phyloP scores from a whole-genome alignment of 2,888 invertebrate species.

The Aricia artaxerxes region DNA sequence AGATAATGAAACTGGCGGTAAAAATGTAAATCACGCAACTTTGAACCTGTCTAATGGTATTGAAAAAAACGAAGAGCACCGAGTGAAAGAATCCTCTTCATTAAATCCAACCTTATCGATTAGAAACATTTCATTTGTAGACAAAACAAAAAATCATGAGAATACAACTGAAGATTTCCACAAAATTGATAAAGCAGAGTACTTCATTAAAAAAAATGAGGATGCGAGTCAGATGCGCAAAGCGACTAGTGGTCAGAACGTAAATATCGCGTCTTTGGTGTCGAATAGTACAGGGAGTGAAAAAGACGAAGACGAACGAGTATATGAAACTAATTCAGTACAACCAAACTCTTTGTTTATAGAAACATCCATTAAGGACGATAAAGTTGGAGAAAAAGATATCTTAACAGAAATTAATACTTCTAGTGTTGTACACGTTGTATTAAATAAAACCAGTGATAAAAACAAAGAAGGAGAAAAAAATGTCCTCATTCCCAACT shows the following conservation, averaged over 20 bases:
- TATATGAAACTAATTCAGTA: neutral
- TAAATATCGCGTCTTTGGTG: neutral
- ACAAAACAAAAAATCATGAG: neutral
- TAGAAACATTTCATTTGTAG: neutral
- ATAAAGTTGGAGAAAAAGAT: neutral
- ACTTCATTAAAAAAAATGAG: neutral
- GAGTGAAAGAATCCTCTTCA: neutral
- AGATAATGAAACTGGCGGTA: neutral
- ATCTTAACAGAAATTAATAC: neutral
- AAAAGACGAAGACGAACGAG: neutral
- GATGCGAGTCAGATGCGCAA: neutral
- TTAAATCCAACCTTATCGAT: neutral
- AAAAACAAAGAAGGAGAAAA: neutral
- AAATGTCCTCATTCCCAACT: neutral
- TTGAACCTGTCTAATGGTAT: neutral
- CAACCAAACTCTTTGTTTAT: neutral
- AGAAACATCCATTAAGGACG: neutral
- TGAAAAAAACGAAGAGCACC: neutral
- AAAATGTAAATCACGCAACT: neutral
- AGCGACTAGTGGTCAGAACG: neutral
- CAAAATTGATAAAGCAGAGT: neutral
- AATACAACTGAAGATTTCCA: neutral
- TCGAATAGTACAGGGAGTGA: neutral
- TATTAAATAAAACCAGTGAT: neutral
- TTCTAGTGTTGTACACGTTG: neutral